Conservation (phyloP, 2,888 invertebrate species). For the Cerastis leucographa region DNA sequence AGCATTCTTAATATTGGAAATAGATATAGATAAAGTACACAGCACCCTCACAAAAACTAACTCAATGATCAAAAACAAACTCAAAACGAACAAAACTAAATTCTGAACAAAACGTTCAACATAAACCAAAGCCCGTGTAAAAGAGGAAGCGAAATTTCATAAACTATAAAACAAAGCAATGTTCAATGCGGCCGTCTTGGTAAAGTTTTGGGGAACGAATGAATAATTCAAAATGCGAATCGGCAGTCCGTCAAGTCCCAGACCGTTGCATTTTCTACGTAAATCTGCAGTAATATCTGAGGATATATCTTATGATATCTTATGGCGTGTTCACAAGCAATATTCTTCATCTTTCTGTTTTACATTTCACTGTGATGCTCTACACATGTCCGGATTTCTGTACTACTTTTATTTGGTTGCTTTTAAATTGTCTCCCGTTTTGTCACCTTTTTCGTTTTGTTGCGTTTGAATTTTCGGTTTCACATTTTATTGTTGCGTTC, state of each 20-base stretch:
- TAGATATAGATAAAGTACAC: neutral
- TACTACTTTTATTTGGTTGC: conserved; percentile 63
- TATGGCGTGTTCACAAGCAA: conserved; percentile 80
- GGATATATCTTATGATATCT: conserved; percentile 79
- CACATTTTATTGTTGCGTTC: conserved; percentile 5
- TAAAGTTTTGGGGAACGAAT: conserved; percentile 85
- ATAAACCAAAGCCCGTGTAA: conserved; percentile 69
- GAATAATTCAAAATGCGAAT: conserved; percentile 89
- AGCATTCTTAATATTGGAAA: neutral
- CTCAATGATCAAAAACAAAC: conserved; percentile 21
- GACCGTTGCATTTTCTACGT: conserved; percentile 86
- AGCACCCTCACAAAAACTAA: neutral
- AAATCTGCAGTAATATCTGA: conserved; percentile 84
- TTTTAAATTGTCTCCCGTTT: conserved; percentile 48
- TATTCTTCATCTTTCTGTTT: conserved; percentile 79
- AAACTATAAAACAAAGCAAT: conserved; percentile 87
- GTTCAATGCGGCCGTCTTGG: conserved; percentile 78
- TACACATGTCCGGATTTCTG: conserved; percentile 67
- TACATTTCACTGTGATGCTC: conserved; percentile 73
- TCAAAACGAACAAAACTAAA: conserved; percentile 37
- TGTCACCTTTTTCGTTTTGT: conserved; percentile 44
- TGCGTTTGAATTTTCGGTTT: conserved; percentile 21
- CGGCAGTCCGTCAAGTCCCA: conserved; percentile 87
- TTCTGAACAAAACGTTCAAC: conserved; percentile 52
- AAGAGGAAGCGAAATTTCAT: conserved; percentile 78